phyloP scores from a whole-genome alignment of 2,888 invertebrate species.

The Cotesia congregata region DNA sequence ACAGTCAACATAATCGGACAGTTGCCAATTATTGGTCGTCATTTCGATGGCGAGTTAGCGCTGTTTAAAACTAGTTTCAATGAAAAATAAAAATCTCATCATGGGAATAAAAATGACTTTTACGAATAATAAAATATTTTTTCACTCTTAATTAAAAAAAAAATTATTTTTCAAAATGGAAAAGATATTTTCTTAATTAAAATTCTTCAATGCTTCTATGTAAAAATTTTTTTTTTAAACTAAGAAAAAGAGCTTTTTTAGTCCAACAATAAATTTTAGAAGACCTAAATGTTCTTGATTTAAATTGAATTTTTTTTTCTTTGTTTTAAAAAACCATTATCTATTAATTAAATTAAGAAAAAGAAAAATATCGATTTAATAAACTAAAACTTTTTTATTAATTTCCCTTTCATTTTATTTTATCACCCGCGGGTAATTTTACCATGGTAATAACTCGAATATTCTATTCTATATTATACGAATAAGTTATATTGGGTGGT shows the following conservation, averaged over 20 bases:
- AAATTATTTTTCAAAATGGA: too few relatives aligned
- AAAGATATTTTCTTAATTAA: too few relatives aligned
- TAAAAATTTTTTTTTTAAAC: too few relatives aligned
- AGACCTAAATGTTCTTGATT: too few relatives aligned
- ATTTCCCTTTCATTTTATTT: background rate
- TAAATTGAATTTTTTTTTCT: too few relatives aligned
- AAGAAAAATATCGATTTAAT: background rate
- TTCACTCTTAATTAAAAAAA: too few relatives aligned
- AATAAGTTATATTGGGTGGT: conserved; percentile 13
- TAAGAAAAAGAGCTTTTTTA: too few relatives aligned
- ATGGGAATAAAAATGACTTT: background rate
- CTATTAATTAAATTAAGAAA: background rate
- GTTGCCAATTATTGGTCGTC: conserved; percentile 52
- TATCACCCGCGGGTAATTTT: background rate
- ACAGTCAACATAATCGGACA: conserved; percentile 53
- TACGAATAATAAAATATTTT: background rate
- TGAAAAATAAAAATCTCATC: background rate
- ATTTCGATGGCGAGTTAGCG: conserved; percentile 5
- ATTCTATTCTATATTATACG: conserved; percentile 4
- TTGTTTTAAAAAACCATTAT: too few relatives aligned
- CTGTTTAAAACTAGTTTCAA: conserved; percentile 3
- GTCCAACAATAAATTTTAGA: too few relatives aligned
- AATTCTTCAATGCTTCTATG: too few relatives aligned
- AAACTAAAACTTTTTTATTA: background rate
- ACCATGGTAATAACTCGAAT: background rate